Percentiles rank a stretch among this genome's conserved stretches.
These are phyloP conservation scores for Dysmachus trigonus DNA, from an alignment of 2,888 invertebrate genomes.

Conservation along the genomic window DNA sequence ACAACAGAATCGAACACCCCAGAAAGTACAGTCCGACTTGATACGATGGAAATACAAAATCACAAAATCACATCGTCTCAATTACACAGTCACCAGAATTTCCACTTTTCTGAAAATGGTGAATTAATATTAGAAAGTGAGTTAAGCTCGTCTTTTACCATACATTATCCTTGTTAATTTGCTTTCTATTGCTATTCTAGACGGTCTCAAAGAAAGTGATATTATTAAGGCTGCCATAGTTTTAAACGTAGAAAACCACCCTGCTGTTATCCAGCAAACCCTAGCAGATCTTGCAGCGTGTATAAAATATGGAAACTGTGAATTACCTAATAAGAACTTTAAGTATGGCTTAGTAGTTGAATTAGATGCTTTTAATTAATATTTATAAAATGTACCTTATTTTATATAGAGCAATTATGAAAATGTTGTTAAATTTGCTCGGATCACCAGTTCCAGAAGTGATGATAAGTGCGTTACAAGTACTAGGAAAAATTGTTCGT, in stretches of 20 bases:
- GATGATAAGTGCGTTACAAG: conserved; percentile 80
- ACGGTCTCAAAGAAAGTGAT: conserved; percentile 64
- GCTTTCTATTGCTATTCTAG: conserved; percentile 44
- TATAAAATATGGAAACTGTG: conserved; percentile 66
- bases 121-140: conserved; percentile 70
- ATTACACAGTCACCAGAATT: conserved; percentile 64
- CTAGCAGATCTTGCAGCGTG: conserved; percentile 65
- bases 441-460: conserved; percentile 68
- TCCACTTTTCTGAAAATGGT: conserved; percentile 68
- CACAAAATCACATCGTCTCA: conserved; percentile 52
- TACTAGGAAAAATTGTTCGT: conserved; percentile 85
- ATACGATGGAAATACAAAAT: conserved; percentile 57
- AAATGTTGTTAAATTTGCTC: conserved; percentile 81
- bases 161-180: not conserved
- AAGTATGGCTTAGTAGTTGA: conserved; percentile 57
- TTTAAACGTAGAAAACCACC: conserved; percentile 59
- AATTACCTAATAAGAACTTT: conserved; percentile 66
- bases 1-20: conserved; percentile 67
- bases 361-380: not conserved
- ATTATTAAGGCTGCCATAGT: conserved; percentile 64
- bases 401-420: conserved; percentile 71
- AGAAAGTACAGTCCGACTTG: conserved; percentile 64
- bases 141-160: conserved; percentile 51
- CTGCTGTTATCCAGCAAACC: conserved; percentile 61
- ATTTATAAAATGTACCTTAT: not conserved